phyloP scores from a whole-genome alignment of 2,888 invertebrate species.

The Hypomecis atomaria region DNA sequence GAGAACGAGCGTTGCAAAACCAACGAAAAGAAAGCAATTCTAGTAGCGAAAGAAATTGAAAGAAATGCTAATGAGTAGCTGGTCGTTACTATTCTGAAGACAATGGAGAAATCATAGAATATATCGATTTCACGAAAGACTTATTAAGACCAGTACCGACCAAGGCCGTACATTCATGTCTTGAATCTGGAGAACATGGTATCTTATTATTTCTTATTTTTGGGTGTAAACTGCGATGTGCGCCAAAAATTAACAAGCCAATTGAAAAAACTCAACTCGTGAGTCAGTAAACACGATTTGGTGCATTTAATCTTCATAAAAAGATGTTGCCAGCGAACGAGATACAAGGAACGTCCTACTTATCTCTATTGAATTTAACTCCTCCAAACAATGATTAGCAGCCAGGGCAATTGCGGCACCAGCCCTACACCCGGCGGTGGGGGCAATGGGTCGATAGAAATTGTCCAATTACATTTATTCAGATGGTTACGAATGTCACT shows the following conservation, averaged over 20 bases:
- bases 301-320: not conserved
- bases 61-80: not conserved
- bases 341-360: slow-evolving; percentile 48
- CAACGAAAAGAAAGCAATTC: no score
- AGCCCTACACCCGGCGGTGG: slow-evolving; percentile 58
- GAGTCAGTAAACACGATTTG: not conserved
- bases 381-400: slow-evolving; percentile 66
- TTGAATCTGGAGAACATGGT: no score
- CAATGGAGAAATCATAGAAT: not conserved
- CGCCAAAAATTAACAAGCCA: no score
- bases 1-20: slow-evolving; percentile 4
- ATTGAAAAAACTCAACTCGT: no score
- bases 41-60: slow-evolving; percentile 4
- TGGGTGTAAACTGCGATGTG: no score
- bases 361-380: slow-evolving; percentile 57
- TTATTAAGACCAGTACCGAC: no score
- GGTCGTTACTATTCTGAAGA: not conserved
- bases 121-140: not conserved
- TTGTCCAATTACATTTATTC: slow-evolving; percentile 81
- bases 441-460: slow-evolving; percentile 80
- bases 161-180: no score
- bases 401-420: slow-evolving; percentile 63
- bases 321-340: slow-evolving; percentile 6
- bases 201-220: no score
- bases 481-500: slow-evolving; percentile 80